phyloP scores from a whole-genome alignment of 2,113 vertebrate genomes.

The Pluvianellus socialis region DNA sequence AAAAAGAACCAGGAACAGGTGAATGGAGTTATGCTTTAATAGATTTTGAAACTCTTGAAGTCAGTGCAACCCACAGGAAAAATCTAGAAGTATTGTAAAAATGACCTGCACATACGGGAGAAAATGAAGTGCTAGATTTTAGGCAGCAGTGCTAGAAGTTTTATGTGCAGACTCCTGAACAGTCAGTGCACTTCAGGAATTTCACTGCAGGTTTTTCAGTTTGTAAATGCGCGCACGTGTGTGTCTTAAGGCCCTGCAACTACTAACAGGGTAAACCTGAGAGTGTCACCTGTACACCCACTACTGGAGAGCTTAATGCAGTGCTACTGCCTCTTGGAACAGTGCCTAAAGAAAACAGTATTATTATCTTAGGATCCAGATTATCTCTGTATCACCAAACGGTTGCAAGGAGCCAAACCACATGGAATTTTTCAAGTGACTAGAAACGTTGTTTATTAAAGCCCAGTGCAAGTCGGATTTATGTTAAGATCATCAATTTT shows the following conservation, averaged over 20 bases:
- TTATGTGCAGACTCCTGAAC: not conserved
- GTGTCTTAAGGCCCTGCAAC: not conserved
- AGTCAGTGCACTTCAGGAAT: not conserved
- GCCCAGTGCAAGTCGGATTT: slow-evolving; percentile 11
- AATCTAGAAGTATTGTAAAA: slow-evolving; percentile 21
- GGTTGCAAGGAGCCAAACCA: slow-evolving; percentile 14
- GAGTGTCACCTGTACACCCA: not conserved
- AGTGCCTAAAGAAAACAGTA: not conserved
- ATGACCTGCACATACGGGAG: not conserved
- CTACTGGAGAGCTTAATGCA: not conserved
- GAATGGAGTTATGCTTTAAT: slow-evolving; percentile 41
- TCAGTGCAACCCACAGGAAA: slow-evolving; percentile 56
- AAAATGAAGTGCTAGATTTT: not conserved
- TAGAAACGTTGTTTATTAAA: slow-evolving; percentile 1
- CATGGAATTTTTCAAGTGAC: not conserved
- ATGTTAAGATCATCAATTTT: not conserved
- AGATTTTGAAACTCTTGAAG: not conserved
- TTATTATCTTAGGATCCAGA: not conserved
- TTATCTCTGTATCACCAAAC: not conserved
- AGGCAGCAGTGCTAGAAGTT: slow-evolving; percentile 14
- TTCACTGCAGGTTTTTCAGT: not conserved
- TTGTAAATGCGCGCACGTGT: not conserved
- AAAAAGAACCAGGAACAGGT: not conserved
- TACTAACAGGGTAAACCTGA: not conserved
- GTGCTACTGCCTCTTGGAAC: not conserved